phyloP scores from a whole-genome alignment of 53 echinoderm and acorn worm genomes.

The Antedon mediterranea region DNA sequence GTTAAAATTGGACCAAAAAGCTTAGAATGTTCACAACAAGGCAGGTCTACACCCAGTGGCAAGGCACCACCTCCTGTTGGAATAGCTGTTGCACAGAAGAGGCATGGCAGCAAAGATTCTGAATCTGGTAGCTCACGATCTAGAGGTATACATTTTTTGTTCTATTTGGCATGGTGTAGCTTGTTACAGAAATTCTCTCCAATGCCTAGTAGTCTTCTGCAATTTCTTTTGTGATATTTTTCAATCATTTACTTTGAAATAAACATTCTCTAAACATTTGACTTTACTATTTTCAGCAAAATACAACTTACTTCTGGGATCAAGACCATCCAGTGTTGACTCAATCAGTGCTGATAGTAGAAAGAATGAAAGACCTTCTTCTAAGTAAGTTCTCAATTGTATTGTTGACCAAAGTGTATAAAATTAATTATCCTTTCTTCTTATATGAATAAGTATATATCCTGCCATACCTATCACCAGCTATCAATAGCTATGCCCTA shows the following conservation, averaged over 20 bases:
- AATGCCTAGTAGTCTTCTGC: no score
- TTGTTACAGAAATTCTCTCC: no score
- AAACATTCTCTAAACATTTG: no score
- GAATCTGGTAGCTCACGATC: slow-evolving; percentile 8
- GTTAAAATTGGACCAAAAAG: slow-evolving; percentile 6
- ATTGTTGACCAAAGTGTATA: no score
- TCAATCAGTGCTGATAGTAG: background rate
- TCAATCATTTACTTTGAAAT: no score
- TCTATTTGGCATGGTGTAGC: no score
- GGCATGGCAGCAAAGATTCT: slow-evolving; percentile 51
- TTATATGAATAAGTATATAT: no score
- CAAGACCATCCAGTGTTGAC: background rate
- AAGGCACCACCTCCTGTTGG: slow-evolving; percentile 79
- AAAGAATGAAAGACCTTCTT: background rate
- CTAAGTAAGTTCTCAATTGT: no score
- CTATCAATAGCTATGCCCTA: no score
- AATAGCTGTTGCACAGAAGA: slow-evolving; percentile 85
- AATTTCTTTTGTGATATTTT: no score
- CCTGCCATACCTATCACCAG: no score
- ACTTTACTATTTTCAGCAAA: background rate
- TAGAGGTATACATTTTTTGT: slow-evolving; percentile 32
- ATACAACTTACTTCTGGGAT: background rate
- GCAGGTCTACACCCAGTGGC: slow-evolving; percentile 46
- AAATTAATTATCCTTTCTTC: no score
- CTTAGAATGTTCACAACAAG: slow-evolving; percentile 5